Evolutionary conservation across 2,797 vertebrate genomes (phyloP).

Genomic region (Hydrolagus colliei): DNA sequence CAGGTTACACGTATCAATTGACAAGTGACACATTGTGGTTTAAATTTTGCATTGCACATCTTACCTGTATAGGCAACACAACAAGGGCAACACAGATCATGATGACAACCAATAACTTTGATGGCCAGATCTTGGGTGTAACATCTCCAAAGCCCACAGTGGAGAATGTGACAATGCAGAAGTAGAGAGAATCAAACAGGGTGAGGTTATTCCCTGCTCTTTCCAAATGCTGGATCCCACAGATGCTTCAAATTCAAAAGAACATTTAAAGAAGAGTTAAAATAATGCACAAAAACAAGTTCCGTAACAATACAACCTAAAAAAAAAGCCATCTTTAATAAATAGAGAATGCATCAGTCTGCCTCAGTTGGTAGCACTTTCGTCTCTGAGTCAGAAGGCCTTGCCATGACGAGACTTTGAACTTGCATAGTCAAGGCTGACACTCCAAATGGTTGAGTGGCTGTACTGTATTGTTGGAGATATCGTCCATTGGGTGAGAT

Average conservation of each 20-base stretch:
- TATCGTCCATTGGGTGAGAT: too few species aligned
- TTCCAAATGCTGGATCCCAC: constrained; percentile 73
- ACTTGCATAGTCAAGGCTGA: too few species aligned
- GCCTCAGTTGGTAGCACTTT: too few species aligned
- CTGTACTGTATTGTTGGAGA: too few species aligned
- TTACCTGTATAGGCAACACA: constrained; percentile 72
- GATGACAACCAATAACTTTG: constrained; percentile 70
- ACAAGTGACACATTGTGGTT: too few species aligned
- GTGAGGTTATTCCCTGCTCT: constrained; percentile 68
- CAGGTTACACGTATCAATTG: too few species aligned
- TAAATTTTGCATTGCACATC: neutral
- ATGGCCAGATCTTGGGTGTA: constrained; percentile 70
- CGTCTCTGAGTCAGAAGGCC: too few species aligned
- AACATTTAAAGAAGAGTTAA: constrained; percentile 1
- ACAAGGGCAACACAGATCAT: constrained; percentile 75
- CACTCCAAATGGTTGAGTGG: too few species aligned
- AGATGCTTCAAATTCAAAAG: constrained; percentile 54
- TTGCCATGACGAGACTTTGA: too few species aligned
- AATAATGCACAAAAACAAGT: neutral
- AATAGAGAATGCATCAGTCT: too few species aligned
- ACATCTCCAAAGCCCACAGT: constrained; percentile 75
- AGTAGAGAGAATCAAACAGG: constrained; percentile 72
- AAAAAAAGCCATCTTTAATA: neutral
- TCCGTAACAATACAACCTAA: neutral
- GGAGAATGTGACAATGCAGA: constrained; percentile 76